These are phyloP conservation scores for Anniella stebbinsi DNA, from an alignment of 2,797 vertebrate species.

Conservation along the genomic window DNA sequence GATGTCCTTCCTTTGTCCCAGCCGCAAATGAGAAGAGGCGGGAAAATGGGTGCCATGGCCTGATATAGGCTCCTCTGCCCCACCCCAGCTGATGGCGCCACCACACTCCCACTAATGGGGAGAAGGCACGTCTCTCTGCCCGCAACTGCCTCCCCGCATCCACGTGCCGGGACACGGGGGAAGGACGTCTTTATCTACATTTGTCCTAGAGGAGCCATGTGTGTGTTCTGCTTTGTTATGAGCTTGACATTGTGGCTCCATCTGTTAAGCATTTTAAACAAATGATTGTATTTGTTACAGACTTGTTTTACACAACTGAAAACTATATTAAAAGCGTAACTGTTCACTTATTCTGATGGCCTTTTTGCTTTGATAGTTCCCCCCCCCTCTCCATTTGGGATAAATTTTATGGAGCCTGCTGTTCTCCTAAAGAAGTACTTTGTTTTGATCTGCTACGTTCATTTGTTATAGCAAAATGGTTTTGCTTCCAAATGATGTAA, in stretches of 20 bases:
- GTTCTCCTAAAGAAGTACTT: background rate
- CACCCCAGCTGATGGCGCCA: too few relatives aligned
- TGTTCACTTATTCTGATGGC: background rate
- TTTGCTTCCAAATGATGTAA: background rate
- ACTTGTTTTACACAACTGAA: background rate
- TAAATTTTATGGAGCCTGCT: background rate
- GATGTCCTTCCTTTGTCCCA: too few relatives aligned
- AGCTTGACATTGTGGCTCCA: background rate
- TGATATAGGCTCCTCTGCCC: too few relatives aligned
- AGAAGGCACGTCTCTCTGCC: too few relatives aligned
- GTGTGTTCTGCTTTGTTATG: background rate
- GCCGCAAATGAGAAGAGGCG: too few relatives aligned
- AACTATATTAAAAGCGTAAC: background rate
- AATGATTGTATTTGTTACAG: background rate
- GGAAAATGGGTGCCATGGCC: too few relatives aligned
- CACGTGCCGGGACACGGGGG: too few relatives aligned
- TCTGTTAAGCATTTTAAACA: background rate
- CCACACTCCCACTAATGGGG: too few relatives aligned
- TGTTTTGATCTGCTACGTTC: conserved; percentile 8
- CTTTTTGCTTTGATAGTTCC: background rate
- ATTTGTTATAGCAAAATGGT: conserved; percentile 1
- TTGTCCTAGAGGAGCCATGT: background rate
- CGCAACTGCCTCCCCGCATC: too few relatives aligned
- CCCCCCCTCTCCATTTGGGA: background rate
- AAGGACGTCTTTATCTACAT: background rate